Conservation (phyloP, 2,888 invertebrate species). For the Parnassius apollo region DNA sequence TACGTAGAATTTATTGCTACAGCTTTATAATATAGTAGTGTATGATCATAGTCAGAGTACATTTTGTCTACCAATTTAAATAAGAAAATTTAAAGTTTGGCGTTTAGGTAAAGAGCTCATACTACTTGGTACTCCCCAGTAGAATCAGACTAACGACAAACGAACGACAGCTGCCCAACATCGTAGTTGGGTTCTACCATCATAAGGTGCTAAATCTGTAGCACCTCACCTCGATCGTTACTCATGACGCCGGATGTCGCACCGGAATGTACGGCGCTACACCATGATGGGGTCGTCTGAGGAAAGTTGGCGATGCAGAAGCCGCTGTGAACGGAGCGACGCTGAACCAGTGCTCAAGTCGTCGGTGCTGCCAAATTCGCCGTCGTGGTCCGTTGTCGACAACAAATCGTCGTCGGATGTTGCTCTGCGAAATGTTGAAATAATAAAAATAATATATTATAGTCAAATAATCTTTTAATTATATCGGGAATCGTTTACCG, state of each 20-base stretch:
- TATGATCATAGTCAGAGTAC: too few species aligned
- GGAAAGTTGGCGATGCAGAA: slow-evolving; percentile 72
- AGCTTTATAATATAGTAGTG: too few species aligned
- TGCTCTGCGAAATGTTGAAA: slow-evolving; percentile 71
- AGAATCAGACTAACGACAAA: too few species aligned
- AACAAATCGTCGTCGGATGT: slow-evolving; percentile 94
- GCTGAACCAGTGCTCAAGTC: slow-evolving; percentile 73
- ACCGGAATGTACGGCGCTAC: slow-evolving; percentile 32
- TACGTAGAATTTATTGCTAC: too few species aligned
- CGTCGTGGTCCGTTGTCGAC: slow-evolving; percentile 88
- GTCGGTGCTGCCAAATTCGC: slow-evolving; percentile 84
- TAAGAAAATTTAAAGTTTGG: too few species aligned
- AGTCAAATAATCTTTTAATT: not conserved
- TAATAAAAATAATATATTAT: not conserved
- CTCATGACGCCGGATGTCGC: not conserved
- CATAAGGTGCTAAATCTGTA: not conserved
- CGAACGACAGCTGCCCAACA: too few species aligned
- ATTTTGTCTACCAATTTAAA: too few species aligned
- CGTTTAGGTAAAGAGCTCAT: too few species aligned
- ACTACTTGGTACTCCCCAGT: too few species aligned
- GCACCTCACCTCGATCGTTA: not conserved
- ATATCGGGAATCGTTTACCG: not conserved
- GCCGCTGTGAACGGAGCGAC: slow-evolving; percentile 63
- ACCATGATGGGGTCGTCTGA: slow-evolving; percentile 80
- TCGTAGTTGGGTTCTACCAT: too few species aligned